phyloP scores from a whole-genome alignment of 2,888 invertebrate genomes.

The Pyrrhia umbra region DNA sequence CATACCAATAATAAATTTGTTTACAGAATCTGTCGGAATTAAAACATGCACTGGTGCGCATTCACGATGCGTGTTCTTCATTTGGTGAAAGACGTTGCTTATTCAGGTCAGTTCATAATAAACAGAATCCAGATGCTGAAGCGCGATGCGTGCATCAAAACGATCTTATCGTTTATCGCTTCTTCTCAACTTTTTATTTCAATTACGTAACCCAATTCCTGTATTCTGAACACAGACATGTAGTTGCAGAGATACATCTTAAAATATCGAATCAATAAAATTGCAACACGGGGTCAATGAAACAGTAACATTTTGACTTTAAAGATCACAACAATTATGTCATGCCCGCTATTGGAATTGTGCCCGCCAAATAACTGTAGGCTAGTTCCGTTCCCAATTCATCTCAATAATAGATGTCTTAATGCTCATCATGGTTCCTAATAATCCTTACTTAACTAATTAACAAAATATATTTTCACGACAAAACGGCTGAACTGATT shows the following conservation, averaged over 20 bases:
- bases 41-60: conserved; percentile 74
- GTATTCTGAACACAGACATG: conserved; percentile 23
- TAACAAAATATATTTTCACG: no score
- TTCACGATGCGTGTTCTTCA: conserved; percentile 58
- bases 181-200: conserved; percentile 46
- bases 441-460: no score
- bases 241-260: conserved; percentile 30
- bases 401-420: neutral
- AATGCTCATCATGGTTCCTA: conserved; percentile 5
- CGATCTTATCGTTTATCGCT: conserved; percentile 44
- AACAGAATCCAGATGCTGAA: conserved; percentile 67
- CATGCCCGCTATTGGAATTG: conserved; percentile 31
- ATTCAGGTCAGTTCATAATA: conserved; percentile 72
- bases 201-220: conserved; percentile 42
- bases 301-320: conserved; percentile 37
- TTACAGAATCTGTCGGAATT: conserved; percentile 77
- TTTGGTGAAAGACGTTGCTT: conserved; percentile 65
- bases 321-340: conserved; percentile 37
- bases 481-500: no score
- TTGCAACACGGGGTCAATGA: conserved; percentile 39
- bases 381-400: neutral
- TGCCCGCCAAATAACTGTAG: conserved; percentile 32
- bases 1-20: conserved; percentile 76
- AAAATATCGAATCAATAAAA: conserved; percentile 19
- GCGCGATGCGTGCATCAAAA: conserved; percentile 37